Evolutionary conservation across 2,888 invertebrate species (phyloP).

Genomic region (Synanthedon vespiformis): DNA sequence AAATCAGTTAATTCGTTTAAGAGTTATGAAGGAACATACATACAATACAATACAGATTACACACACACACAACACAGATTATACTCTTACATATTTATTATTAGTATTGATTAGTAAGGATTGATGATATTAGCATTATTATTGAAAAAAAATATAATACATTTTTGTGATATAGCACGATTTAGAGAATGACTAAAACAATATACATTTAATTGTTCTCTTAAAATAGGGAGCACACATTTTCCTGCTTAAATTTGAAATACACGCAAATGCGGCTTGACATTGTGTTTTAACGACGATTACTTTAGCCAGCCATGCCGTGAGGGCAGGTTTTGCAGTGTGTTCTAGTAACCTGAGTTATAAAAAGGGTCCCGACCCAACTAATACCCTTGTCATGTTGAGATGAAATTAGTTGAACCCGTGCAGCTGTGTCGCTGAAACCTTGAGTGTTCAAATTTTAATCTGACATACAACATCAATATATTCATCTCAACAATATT

Average conservation of each 20-base stretch:
- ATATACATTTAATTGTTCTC: no score
- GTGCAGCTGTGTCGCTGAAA: constrained; percentile 53
- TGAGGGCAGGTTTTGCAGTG: constrained; percentile 14
- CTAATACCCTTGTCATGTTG: constrained; percentile 68
- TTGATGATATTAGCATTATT: no score
- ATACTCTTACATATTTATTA: no score
- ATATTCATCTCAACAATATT: constrained; percentile 3
- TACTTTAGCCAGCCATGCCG: constrained; percentile 5
- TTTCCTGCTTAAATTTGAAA: neutral
- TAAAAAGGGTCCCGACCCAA: constrained; percentile 61
- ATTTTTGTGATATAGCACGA: no score
- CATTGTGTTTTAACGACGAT: neutral
- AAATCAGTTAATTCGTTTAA: no score
- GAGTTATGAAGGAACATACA: no score
- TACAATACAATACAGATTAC: no score
- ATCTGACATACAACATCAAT: constrained; percentile 43
- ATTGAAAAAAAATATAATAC: no score
- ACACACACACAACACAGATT: no score
- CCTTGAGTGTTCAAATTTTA: constrained; percentile 53
- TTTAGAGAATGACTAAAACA: no score
- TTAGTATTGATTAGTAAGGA: no score
- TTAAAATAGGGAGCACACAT: no score
- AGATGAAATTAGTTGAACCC: constrained; percentile 64
- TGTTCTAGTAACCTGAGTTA: constrained; percentile 44
- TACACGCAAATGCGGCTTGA: neutral